phyloP scores from a whole-genome alignment of 2,797 vertebrate species.

The Siniperca obscura region DNA sequence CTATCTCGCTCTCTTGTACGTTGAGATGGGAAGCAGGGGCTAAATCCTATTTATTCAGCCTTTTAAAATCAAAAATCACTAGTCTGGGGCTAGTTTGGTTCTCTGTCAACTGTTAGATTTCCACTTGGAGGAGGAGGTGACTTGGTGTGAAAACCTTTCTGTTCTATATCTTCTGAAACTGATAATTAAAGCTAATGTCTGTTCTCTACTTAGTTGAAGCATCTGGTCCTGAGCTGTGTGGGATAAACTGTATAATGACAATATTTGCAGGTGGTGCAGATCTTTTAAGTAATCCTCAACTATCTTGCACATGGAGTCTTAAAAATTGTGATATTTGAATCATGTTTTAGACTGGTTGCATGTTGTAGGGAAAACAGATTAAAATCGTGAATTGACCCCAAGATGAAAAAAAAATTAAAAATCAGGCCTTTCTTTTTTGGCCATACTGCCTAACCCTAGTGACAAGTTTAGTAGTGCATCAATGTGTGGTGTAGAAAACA shows the following conservation, averaged over 20 bases:
- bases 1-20: too few relatives aligned
- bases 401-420: too few relatives aligned
- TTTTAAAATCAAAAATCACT: too few relatives aligned
- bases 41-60: too few relatives aligned
- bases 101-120: too few relatives aligned
- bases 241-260: not conserved
- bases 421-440: not conserved
- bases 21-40: too few relatives aligned
- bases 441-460: not conserved
- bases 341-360: not conserved
- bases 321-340: not conserved
- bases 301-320: too few relatives aligned
- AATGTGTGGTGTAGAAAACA: not conserved
- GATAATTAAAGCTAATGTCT: not conserved
- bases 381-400: too few relatives aligned
- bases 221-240: not conserved
- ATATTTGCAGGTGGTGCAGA: not conserved
- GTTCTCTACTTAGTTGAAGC: not conserved
- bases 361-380: too few relatives aligned
- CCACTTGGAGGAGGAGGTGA: not conserved
- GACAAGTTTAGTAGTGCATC: not conserved
- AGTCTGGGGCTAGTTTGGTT: too few relatives aligned
- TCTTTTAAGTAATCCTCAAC: not conserved
- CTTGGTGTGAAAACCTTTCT: not conserved
- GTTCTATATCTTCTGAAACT: not conserved